Evolutionary conservation across 2,888 invertebrate genomes (phyloP).

Genomic region (Bursaphelenchus okinawaensis): DNA sequence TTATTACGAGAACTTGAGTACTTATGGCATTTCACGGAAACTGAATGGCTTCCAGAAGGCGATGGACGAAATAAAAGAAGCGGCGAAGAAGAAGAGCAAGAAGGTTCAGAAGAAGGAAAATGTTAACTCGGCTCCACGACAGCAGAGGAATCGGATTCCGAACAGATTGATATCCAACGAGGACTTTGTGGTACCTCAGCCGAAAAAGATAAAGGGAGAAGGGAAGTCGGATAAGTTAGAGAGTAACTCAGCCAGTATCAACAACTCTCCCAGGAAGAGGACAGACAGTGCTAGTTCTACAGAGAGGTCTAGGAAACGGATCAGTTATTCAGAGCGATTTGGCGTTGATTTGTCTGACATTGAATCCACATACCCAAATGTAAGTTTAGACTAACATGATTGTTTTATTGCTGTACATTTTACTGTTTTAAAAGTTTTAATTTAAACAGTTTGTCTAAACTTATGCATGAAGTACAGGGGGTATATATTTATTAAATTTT

Average conservation of each 20-base stretch:
- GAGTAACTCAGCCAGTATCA: neutral
- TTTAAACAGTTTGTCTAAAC: neutral
- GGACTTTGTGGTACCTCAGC: constrained; percentile 16
- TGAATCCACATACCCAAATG: constrained; percentile 5
- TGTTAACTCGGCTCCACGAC: neutral
- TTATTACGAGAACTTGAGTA: constrained; percentile 30
- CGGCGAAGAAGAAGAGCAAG: constrained; percentile 32
- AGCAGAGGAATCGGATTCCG: constrained; percentile 6
- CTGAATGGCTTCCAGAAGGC: constrained; percentile 48
- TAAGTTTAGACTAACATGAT: neutral
- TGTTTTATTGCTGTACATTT: neutral
- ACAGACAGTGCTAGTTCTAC: constrained; percentile 13
- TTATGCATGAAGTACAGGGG: too few species aligned
- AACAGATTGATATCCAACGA: constrained; percentile 8
- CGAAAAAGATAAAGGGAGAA: constrained; percentile 1
- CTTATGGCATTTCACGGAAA: constrained; percentile 40
- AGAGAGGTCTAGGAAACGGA: constrained; percentile 8
- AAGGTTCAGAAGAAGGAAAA: constrained; percentile 10
- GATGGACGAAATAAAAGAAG: constrained; percentile 43
- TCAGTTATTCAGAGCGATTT: constrained; percentile 4
- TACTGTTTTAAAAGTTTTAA: neutral
- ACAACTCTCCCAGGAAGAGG: constrained; percentile 2
- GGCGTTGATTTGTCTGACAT: constrained; percentile 9
- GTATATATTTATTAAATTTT: too few species aligned
- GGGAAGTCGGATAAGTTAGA: neutral